A percentile compares a stretch with the other conserved stretches of the same genome.
These are phyloP conservation scores for Myiothlypis chrysogaster DNA, from an alignment of 2,797 vertebrate species.

Conservation along the genomic window DNA sequence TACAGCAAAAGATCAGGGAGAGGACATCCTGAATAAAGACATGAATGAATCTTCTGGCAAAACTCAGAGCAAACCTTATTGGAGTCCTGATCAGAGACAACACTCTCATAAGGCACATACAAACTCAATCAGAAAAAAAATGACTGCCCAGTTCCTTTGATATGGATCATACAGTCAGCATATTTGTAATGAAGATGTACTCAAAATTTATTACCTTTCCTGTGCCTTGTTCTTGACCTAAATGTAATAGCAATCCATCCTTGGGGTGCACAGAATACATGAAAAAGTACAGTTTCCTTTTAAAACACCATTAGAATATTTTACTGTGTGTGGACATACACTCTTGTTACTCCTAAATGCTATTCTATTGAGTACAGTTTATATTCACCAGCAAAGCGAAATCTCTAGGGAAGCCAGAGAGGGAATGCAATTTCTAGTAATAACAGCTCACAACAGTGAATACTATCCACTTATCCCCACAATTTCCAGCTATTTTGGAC, in stretches of 20 bases:
- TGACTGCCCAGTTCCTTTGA: constrained; percentile 29
- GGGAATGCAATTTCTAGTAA: constrained; percentile 85
- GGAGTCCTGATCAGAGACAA: background rate
- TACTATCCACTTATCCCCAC: constrained; percentile 83
- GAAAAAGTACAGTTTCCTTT: constrained; percentile 73
- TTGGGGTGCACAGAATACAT: constrained; percentile 68
- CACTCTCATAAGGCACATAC: background rate
- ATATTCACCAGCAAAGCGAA: constrained; percentile 79
- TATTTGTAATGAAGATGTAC: constrained; percentile 55
- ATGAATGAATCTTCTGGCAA: constrained; percentile 26
- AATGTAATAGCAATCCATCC: constrained; percentile 73
- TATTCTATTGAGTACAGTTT: constrained; percentile 79
- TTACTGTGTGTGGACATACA: constrained; percentile 80
- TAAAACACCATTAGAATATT: constrained; percentile 78
- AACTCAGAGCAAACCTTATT: background rate
- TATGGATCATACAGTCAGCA: constrained; percentile 39
- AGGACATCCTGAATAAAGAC: background rate
- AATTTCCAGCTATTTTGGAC: constrained; percentile 86
- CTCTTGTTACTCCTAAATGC: constrained; percentile 78
- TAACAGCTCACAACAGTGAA: constrained; percentile 85
- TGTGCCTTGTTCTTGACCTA: constrained; percentile 71
- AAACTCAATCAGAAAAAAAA: constrained; percentile 34
- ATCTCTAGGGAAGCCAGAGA: constrained; percentile 78
- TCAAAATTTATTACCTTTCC: constrained; percentile 66
- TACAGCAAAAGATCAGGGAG: constrained; percentile 1